Conservation (phyloP, 2,113 vertebrate genomes). For the Datnioides undecimradiatus region DNA sequence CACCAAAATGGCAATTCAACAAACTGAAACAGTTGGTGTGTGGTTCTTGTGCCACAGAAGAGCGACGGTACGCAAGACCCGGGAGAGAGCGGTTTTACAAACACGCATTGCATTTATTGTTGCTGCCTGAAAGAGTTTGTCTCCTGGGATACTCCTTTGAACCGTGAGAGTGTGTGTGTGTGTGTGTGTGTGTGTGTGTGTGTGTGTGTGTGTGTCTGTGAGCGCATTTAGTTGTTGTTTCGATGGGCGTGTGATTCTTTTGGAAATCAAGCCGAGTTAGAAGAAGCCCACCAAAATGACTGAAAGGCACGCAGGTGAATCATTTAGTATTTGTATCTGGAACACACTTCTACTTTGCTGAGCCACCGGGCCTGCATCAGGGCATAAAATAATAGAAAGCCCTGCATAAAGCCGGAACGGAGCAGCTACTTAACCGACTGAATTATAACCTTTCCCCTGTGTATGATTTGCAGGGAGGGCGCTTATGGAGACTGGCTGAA, state of each 20-base stretch:
- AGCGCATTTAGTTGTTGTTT: not conserved
- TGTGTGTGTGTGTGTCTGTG: slow-evolving; percentile 1
- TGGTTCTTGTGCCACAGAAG: slow-evolving; percentile 8
- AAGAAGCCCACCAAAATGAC: not conserved
- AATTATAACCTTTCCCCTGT: not conserved
- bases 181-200: no score
- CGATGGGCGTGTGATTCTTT: slow-evolving; percentile 28
- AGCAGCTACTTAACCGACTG: not conserved
- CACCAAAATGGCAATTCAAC: not conserved
- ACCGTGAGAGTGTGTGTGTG: no score
- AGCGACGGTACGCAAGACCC: not conserved
- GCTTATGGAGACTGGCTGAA: slow-evolving; percentile 88
- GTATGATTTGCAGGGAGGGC: slow-evolving; percentile 82
- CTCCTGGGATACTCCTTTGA: slow-evolving; percentile 58
- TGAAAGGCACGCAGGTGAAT: not conserved
- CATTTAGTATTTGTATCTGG: not conserved
- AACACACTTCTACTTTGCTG: not conserved
- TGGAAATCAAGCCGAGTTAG: not conserved
- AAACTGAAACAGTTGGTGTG: not conserved
- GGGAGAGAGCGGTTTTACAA: slow-evolving; percentile 29
- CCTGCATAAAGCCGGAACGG: not conserved
- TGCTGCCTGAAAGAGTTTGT: slow-evolving; percentile 57
- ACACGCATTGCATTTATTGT: slow-evolving; percentile 63
- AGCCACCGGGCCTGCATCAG: not conserved
- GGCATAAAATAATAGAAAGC: not conserved